Conservation (phyloP, 1,140 invertebrate genomes). For the Drosophila miranda region DNA sequence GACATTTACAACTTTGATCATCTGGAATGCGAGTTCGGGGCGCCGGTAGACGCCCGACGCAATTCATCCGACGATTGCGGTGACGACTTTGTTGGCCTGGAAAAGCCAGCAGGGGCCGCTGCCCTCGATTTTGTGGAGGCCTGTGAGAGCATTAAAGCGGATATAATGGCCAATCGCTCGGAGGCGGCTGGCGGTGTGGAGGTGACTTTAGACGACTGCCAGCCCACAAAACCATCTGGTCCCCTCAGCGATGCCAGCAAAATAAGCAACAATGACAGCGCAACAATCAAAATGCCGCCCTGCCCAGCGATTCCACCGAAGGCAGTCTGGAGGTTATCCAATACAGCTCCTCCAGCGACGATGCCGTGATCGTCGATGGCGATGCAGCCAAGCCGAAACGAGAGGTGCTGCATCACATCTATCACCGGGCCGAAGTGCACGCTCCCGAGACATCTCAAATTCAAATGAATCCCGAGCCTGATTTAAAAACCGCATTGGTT, state of each 20-base stretch:
- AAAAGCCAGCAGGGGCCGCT: conserved; percentile 44
- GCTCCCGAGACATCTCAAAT: conserved; percentile 32
- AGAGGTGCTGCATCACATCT: conserved; percentile 69
- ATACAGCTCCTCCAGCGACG: conserved; percentile 69
- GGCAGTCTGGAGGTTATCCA: conserved; percentile 70
- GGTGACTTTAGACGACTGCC: conserved; percentile 69
- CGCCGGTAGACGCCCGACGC: conserved; percentile 26
- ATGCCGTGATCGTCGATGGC: conserved; percentile 71
- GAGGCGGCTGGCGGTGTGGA: conserved; percentile 28
- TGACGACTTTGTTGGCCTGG: conserved; percentile 62
- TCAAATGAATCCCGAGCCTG: conserved; percentile 11
- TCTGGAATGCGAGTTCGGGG: conserved; percentile 76
- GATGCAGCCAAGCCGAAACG: conserved; percentile 65
- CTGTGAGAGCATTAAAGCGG: conserved; percentile 70
- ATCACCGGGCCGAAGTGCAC: conserved; percentile 74
- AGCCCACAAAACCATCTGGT: conserved; percentile 29
- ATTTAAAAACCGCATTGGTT: neutral
- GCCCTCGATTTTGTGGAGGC: conserved; percentile 71
- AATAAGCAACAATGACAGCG: conserved; percentile 11
- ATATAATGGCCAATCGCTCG: conserved; percentile 39
- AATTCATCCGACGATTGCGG: conserved; percentile 18
- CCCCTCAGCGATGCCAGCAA: conserved; percentile 45
- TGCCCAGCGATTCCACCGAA: conserved; percentile 50
- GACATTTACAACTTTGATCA: conserved; percentile 81
- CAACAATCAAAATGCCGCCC: conserved; percentile 6